Percentiles rank a stretch among this genome's conserved stretches.
Evolutionary conservation across 2,888 invertebrate species (phyloP).

Genomic region (Sinodicranocentrus sp.): DNA sequence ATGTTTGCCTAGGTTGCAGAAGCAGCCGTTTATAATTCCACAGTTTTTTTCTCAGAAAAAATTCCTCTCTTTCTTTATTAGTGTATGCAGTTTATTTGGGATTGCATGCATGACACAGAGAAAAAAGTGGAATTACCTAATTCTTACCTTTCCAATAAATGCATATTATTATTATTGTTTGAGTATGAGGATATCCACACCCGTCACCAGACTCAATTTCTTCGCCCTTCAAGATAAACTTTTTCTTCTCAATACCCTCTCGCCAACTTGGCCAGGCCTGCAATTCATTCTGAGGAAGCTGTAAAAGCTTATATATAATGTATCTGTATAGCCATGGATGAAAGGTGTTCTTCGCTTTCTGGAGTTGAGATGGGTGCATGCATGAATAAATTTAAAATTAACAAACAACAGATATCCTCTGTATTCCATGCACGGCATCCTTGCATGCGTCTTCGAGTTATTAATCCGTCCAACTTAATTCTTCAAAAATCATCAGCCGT

Average conservation of each 20-base stretch:
- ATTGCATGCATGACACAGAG: conserved; percentile 44
- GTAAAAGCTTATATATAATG: too few species aligned
- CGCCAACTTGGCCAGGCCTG: too few species aligned
- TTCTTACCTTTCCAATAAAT: conserved; percentile 21
- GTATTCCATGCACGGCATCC: background rate
- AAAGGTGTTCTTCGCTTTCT: too few species aligned
- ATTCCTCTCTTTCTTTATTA: background rate
- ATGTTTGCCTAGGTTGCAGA: conserved; percentile 25
- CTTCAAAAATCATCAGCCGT: conserved; percentile 49
- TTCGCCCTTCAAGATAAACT: too few species aligned
- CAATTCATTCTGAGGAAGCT: too few species aligned
- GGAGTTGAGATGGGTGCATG: conserved; percentile 17
- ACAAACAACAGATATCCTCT: conserved; percentile 23
- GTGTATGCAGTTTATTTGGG: background rate
- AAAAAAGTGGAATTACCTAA: conserved; percentile 42
- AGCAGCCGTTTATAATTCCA: conserved; percentile 8
- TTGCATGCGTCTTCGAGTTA: conserved; percentile 32
- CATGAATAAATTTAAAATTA: conserved; percentile 20
- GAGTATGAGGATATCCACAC: too few species aligned
- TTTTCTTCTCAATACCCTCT: too few species aligned
- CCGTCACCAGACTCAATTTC: too few species aligned
- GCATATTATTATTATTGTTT: too few species aligned
- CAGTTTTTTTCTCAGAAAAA: background rate
- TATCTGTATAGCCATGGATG: too few species aligned
- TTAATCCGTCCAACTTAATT: conserved; percentile 52